Conservation (phyloP, 2,797 vertebrate genomes). For the Sebastes kiyomatsui region DNA sequence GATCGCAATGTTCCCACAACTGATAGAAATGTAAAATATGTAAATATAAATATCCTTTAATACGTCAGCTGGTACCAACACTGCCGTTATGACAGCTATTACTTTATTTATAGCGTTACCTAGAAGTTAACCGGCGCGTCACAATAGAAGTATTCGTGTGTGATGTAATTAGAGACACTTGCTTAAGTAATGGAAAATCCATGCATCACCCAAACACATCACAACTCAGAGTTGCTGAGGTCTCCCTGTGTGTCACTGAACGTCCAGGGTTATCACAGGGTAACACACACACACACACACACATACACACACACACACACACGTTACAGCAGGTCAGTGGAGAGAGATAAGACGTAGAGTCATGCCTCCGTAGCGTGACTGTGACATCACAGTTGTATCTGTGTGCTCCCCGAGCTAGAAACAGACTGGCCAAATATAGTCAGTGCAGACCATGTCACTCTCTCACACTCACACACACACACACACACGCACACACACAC, state of each 20-base stretch:
- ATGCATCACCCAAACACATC: constrained; percentile 13
- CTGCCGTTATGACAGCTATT: not conserved
- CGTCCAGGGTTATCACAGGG: constrained; percentile 36
- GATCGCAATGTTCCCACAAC: not conserved
- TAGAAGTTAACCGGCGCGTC: not conserved
- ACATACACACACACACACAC: constrained; percentile 15
- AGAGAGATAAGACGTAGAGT: constrained; percentile 73
- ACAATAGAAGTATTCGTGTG: constrained; percentile 16
- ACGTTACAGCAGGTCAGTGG: constrained; percentile 24
- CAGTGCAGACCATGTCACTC: constrained; percentile 37
- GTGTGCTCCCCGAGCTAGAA: constrained; percentile 32
- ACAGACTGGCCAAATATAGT: constrained; percentile 77
- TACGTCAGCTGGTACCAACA: not conserved
- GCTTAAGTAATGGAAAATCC: constrained; percentile 38
- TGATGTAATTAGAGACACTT: constrained; percentile 27
- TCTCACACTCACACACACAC: constrained; percentile 33
- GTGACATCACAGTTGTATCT: constrained; percentile 71
- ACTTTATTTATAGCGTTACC: constrained; percentile 7
- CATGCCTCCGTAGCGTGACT: constrained; percentile 75
- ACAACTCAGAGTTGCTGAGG: not conserved
- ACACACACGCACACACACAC: constrained; percentile 21
- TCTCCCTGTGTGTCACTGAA: constrained; percentile 23
- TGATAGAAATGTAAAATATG: not conserved
- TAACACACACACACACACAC: constrained; percentile 12
- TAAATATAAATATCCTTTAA: not conserved